phyloP scores from a whole-genome alignment of 2,113 vertebrate genomes.

The Esox niger region DNA sequence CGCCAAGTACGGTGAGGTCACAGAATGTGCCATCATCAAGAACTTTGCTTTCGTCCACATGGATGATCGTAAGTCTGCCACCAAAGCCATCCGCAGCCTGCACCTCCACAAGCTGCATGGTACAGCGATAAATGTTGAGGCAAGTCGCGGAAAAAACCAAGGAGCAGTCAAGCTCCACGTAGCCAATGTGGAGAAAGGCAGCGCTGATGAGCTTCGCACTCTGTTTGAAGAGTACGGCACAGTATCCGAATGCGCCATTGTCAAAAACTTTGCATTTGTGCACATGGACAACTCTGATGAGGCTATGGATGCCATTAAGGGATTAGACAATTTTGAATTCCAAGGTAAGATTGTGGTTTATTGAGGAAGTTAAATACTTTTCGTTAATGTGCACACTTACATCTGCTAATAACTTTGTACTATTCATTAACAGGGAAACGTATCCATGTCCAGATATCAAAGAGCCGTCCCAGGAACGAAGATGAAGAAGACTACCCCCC shows the following conservation, averaged over 20 bases:
- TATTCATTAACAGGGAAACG: constrained; percentile 78
- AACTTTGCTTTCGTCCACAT: too few relatives aligned
- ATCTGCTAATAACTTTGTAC: not conserved
- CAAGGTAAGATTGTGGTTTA: constrained; percentile 57
- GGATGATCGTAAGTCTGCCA: too few relatives aligned
- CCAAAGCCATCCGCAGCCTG: too few relatives aligned
- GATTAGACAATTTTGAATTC: constrained; percentile 73
- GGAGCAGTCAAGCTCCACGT: constrained; percentile 79
- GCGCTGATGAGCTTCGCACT: constrained; percentile 69
- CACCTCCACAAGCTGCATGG: too few relatives aligned
- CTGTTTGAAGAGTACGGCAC: constrained; percentile 77
- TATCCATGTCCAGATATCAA: constrained; percentile 97
- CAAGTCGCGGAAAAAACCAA: too few relatives aligned
- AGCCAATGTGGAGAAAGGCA: constrained; percentile 74
- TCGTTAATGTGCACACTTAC: too few relatives aligned
- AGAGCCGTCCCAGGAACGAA: constrained; percentile 85
- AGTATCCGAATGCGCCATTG: constrained; percentile 74
- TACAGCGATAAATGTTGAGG: too few relatives aligned
- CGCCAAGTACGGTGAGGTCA: too few relatives aligned
- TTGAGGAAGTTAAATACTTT: too few relatives aligned
- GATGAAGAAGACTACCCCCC: constrained; percentile 87
- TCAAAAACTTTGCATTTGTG: constrained; percentile 81
- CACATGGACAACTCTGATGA: constrained; percentile 77
- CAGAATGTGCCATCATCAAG: too few relatives aligned
- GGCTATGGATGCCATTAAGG: constrained; percentile 76